A percentile compares a stretch with the other conserved stretches of the same genome.
These are phyloP conservation scores for Euplexia lucipara DNA, from an alignment of 2,888 invertebrate species.

Conservation along the genomic window DNA sequence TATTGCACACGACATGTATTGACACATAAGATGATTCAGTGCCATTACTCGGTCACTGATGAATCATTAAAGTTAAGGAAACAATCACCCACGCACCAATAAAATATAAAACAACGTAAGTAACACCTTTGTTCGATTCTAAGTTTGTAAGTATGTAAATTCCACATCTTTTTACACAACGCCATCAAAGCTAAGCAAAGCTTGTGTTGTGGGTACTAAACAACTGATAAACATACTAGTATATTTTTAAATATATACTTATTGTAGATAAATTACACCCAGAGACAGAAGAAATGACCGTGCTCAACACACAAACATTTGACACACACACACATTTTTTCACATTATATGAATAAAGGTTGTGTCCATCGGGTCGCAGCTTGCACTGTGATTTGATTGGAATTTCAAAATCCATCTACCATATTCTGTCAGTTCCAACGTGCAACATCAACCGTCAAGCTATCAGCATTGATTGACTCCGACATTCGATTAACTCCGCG, in stretches of 20 bases:
- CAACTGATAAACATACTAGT: too few species aligned
- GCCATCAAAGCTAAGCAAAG: too few species aligned
- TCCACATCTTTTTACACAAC: too few species aligned
- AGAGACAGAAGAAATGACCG: too few species aligned
- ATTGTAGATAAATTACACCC: too few species aligned
- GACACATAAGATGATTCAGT: constrained; percentile 57
- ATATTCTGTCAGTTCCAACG: constrained; percentile 6
- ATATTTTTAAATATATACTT: background rate
- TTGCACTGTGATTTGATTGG: constrained; percentile 12
- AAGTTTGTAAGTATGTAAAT: too few species aligned
- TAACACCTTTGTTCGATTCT: constrained; percentile 4
- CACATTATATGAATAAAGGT: too few species aligned
- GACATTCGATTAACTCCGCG: constrained; percentile 57
- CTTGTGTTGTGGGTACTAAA: too few species aligned
- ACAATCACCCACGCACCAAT: constrained; percentile 32
- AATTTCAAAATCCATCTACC: constrained; percentile 28
- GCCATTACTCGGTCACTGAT: constrained; percentile 42
- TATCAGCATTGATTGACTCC: constrained; percentile 40
- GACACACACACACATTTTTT: too few species aligned
- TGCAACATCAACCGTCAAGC: constrained; percentile 28
- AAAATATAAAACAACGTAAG: constrained; percentile 13
- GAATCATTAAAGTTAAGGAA: constrained; percentile 58
- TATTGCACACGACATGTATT: constrained; percentile 1
- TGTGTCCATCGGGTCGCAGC: background rate
- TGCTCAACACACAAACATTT: too few species aligned